These are phyloP conservation scores for Chanos chanos DNA, from an alignment of 2,797 vertebrate species.

Conservation along the genomic window DNA sequence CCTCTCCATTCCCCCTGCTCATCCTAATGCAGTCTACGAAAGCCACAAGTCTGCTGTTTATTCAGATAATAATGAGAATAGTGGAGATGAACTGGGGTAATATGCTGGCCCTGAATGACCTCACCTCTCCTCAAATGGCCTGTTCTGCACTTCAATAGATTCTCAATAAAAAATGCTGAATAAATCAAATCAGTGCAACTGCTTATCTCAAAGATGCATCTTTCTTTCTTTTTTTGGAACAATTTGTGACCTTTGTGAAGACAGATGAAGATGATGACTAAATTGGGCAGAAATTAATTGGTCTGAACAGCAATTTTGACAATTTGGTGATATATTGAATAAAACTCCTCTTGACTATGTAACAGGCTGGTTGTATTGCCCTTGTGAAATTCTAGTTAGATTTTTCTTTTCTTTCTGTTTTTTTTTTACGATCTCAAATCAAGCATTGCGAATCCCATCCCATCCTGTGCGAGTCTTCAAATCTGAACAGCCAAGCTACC, in stretches of 20 bases:
- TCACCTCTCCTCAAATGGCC: conserved; percentile 19
- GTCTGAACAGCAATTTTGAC: no score
- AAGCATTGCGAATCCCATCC: conserved; percentile 34
- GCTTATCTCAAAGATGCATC: conserved; percentile 15
- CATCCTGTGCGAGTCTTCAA: conserved; percentile 48
- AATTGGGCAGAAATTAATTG: no score
- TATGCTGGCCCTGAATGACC: conserved; percentile 26
- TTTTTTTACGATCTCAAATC: background rate
- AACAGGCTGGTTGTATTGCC: background rate
- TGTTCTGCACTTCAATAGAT: conserved; percentile 9
- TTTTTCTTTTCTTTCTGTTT: background rate
- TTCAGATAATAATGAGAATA: conserved; percentile 30
- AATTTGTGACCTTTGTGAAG: background rate
- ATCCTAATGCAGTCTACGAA: conserved; percentile 39
- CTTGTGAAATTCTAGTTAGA: background rate
- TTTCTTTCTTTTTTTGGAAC: background rate
- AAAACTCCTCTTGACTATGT: background rate
- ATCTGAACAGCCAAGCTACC: conserved; percentile 45
- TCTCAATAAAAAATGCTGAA: conserved; percentile 20
- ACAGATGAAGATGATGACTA: no score
- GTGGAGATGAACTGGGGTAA: conserved; percentile 35
- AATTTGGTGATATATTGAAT: background rate
- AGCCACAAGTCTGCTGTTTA: conserved; percentile 36
- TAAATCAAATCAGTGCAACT: background rate
- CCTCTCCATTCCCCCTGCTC: conserved; percentile 18